Percentiles rank a stretch among this genome's conserved stretches.
These are phyloP conservation scores for Aphidius gifuensis DNA, from an alignment of 1,140 invertebrate species.

Conservation along the genomic window DNA sequence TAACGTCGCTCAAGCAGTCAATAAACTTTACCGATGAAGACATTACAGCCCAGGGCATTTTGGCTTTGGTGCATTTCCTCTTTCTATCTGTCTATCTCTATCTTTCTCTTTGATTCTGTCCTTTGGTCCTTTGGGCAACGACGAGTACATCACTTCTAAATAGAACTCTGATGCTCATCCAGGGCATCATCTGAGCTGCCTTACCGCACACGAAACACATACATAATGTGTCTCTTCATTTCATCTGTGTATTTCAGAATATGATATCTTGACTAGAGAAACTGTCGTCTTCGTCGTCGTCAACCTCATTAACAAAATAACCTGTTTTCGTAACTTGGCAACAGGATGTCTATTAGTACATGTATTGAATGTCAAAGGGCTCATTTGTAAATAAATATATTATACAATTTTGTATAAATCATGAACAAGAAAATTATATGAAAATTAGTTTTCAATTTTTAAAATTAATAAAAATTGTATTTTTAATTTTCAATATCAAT, in stretches of 20 bases:
- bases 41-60: conserved; percentile 31
- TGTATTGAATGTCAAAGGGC: neutral
- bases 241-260: conserved; percentile 2
- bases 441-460: too few relatives aligned
- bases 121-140: conserved; percentile 40
- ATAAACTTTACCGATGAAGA: conserved; percentile 41
- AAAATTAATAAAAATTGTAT: too few relatives aligned
- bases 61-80: conserved; percentile 4
- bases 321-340: neutral
- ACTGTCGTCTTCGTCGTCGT: conserved; percentile 2
- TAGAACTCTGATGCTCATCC: conserved; percentile 26
- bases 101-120: conserved; percentile 32
- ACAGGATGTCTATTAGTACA: neutral
- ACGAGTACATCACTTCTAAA: neutral
- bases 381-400: too few relatives aligned
- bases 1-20: conserved; percentile 36
- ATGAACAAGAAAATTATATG: too few relatives aligned
- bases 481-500: too few relatives aligned
- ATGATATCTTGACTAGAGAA: conserved; percentile 11
- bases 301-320: conserved; percentile 19
- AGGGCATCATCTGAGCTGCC: conserved; percentile 31
- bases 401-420: too few relatives aligned
- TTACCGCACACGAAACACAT: conserved; percentile 34
- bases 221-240: conserved; percentile 28
- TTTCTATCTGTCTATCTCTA: neutral